These are phyloP conservation scores for Acronicta aceris DNA, from an alignment of 2,888 invertebrate species.

Conservation along the genomic window DNA sequence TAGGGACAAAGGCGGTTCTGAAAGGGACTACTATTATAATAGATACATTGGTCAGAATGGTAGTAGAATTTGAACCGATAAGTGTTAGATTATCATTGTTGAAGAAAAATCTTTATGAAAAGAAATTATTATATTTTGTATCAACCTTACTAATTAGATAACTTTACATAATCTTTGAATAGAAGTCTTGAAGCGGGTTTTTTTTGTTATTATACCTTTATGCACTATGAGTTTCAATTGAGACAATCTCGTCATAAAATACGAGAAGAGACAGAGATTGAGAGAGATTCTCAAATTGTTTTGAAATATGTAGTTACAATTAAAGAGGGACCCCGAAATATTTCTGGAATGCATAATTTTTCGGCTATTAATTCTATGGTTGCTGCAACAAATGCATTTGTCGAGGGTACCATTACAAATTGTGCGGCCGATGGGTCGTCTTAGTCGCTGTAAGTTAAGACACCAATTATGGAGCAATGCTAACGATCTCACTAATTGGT, in stretches of 20 bases:
- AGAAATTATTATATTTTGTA: no score
- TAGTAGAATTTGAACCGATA: neutral
- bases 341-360: constrained; percentile 48
- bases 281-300: no score
- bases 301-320: constrained; percentile 16
- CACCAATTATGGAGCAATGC: constrained; percentile 64
- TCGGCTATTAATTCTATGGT: constrained; percentile 37
- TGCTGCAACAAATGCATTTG: constrained; percentile 56
- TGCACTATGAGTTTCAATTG: no score
- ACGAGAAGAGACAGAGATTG: no score
- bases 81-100: no score
- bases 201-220: no score
- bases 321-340: constrained; percentile 23
- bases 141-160: no score
- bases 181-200: no score
- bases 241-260: no score
- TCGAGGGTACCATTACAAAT: constrained; percentile 39
- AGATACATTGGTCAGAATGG: neutral
- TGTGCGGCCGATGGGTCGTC: constrained; percentile 42
- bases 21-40: constrained; percentile 26
- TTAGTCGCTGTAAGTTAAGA: constrained; percentile 52
- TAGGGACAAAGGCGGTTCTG: constrained; percentile 42
- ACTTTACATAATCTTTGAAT: no score
- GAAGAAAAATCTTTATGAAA: no score
- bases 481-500: constrained; percentile 68